A percentile compares a stretch with the other conserved stretches of the same genome.
Conservation (phyloP, 1,140 invertebrate genomes). For the Eupeodes corollae region DNA sequence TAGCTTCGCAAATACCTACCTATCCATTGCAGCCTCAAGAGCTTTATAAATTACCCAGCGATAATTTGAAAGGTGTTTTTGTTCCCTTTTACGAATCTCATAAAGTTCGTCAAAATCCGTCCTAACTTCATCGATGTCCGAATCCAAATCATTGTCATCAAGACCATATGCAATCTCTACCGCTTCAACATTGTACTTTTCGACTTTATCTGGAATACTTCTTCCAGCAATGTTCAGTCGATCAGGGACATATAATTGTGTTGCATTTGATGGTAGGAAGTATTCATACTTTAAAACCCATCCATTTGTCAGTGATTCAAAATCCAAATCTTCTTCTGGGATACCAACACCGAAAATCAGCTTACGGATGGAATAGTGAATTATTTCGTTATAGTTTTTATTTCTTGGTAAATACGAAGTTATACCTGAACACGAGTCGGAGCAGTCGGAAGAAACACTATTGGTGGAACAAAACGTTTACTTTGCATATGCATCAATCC, state of each 20-base stretch:
- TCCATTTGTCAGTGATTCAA: conserved; percentile 31
- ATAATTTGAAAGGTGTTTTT: conserved; percentile 18
- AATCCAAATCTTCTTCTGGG: conserved; percentile 26
- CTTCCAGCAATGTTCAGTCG: neutral
- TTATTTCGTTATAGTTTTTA: neutral
- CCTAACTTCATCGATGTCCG: neutral
- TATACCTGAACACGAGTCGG: conserved; percentile 29
- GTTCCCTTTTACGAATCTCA: neutral
- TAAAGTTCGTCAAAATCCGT: neutral
- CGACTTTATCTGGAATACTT: neutral
- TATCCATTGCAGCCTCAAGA: conserved; percentile 24
- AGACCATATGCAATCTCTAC: neutral
- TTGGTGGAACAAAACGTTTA: conserved; percentile 23
- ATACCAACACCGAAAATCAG: conserved; percentile 35
- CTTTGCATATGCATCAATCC: conserved; percentile 6
- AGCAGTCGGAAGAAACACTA: conserved; percentile 27
- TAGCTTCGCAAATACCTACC: no score
- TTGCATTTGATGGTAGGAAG: conserved; percentile 24
- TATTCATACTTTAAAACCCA: conserved; percentile 35
- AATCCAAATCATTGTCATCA: no score
- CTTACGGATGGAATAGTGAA: no score
- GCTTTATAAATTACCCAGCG: conserved; percentile 30
- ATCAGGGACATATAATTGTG: no score
- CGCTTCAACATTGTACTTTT: neutral
- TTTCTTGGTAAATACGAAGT: no score